Conservation (phyloP, 2,888 invertebrate species). For the Trachelus troglodyta region DNA sequence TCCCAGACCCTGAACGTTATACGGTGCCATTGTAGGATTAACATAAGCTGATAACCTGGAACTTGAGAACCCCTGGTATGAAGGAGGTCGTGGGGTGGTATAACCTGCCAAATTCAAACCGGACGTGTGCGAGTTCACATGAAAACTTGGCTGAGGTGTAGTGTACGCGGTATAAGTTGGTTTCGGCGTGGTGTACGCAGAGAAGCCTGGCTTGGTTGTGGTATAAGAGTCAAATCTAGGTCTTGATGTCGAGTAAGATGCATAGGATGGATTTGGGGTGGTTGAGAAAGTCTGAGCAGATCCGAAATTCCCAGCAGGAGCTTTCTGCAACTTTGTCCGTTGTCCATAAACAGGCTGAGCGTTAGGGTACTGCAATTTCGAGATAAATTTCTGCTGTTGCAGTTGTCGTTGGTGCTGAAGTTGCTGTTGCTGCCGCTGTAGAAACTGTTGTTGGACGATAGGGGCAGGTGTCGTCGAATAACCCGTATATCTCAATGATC, state of each 20-base stretch:
- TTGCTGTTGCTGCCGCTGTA: background rate
- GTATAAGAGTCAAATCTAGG: constrained; percentile 29
- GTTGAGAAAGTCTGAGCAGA: constrained; percentile 29
- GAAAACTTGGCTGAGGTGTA: constrained; percentile 26
- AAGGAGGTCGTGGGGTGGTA: constrained; percentile 4
- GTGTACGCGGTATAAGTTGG: constrained; percentile 23
- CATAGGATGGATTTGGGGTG: constrained; percentile 26
- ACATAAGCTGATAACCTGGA: background rate
- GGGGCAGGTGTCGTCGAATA: background rate
- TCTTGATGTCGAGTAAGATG: constrained; percentile 12
- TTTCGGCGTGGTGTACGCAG: constrained; percentile 27
- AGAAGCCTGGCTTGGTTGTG: constrained; percentile 33
- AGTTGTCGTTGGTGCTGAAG: background rate
- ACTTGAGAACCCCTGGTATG: background rate
- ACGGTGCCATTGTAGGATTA: background rate
- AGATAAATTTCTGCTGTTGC: constrained; percentile 7
- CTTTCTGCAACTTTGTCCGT: constrained; percentile 54
- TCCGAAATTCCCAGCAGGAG: constrained; percentile 32
- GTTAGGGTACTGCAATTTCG: constrained; percentile 17
- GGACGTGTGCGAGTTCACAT: constrained; percentile 14
- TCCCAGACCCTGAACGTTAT: background rate
- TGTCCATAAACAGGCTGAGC: constrained; percentile 44
- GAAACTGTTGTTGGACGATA: background rate
- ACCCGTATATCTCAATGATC: background rate
- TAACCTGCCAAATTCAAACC: constrained; percentile 23